Evolutionary conservation across 2,113 vertebrate genomes (phyloP), one percentile per base, ranked within the genome.

Genomic region (Ictalurus furcatus): DNA sequence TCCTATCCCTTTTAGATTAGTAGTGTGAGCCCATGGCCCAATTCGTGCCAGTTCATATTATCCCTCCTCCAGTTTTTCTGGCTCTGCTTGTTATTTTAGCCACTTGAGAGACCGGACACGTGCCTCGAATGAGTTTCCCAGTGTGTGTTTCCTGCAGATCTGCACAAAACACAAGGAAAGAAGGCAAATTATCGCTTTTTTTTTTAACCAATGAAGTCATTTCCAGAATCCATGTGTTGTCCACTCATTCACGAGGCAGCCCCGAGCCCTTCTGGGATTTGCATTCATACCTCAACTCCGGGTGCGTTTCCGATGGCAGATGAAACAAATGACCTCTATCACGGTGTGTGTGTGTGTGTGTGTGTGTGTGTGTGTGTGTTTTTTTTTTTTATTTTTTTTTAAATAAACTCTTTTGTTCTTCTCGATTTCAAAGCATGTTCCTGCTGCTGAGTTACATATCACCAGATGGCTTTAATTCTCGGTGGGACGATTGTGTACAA

Each of bases 381-480:
- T 40, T 40, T 3, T 65, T 83, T n/a, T 67, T 78, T 85, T 85
- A 44, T 74, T 9, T 23, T 9, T 40, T 37, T 73, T 2, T 48
- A 7, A 7, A 48, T 2, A 6, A 6, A 1, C 1, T 4, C 86
- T 69, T 76, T 52, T 82, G 79, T 91, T 82, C 54, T 88, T 25
- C 81, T 83, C 79, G 54, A 69, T 48, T 86, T 87, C 87, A 79
- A 87, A 86, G 78, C 87, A 12, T 63, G 23, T 56, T 87, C 85
- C 83, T 69, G 91, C 90, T 86, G n/a, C n/a, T 4, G 54, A 58
- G 6, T 9, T 58, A 23, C 58, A 61, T 37, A 37, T 76, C 59
- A 84, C 76, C 89, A 44, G 88, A 89, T 85, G 92, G 86, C 80
- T 88, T 89, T 91, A 86, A 91, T 92, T 90, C 90, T 90, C 88